phyloP scores from a whole-genome alignment of 2,113 vertebrate species.

The Pagrus major region DNA sequence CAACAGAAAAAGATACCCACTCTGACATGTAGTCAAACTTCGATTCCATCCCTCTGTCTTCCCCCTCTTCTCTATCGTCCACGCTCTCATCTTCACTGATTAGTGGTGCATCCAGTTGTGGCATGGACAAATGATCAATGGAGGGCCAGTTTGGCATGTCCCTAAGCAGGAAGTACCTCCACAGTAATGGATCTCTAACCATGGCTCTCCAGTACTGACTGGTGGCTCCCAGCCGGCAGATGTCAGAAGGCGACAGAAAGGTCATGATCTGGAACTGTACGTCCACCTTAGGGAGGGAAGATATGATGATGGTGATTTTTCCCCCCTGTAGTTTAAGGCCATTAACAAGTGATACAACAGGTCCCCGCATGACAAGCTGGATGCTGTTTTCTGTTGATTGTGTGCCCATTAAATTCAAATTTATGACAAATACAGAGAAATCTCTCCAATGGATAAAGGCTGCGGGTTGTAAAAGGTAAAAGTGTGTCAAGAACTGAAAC shows the following conservation, averaged over 20 bases:
- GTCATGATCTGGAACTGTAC: conserved; percentile 91
- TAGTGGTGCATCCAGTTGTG: conserved; percentile 82
- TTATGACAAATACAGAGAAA: background rate
- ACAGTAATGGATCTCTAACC: conserved; percentile 91
- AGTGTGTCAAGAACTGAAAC: background rate
- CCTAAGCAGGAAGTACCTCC: conserved; percentile 91
- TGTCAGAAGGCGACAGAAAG: conserved; percentile 90
- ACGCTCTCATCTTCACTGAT: conserved; percentile 73
- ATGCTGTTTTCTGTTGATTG: background rate
- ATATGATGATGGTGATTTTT: background rate
- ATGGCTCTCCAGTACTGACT: conserved; percentile 90
- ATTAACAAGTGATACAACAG: background rate
- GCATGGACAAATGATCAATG: conserved; percentile 90
- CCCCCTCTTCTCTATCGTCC: conserved; percentile 61
- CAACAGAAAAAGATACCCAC: conserved; percentile 79
- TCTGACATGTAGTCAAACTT: conserved; percentile 90
- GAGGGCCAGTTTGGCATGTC: conserved; percentile 91
- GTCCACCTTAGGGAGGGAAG: conserved; percentile 82
- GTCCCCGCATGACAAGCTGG: background rate
- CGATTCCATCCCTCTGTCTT: conserved; percentile 9
- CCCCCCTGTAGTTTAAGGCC: background rate
- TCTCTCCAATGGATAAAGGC: background rate
- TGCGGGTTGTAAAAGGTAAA: background rate
- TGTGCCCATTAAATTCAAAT: background rate
- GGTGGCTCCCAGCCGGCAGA: conserved; percentile 90